These are phyloP conservation scores for Colletes gigas DNA, from an alignment of 1,140 invertebrate species.

Conservation along the genomic window DNA sequence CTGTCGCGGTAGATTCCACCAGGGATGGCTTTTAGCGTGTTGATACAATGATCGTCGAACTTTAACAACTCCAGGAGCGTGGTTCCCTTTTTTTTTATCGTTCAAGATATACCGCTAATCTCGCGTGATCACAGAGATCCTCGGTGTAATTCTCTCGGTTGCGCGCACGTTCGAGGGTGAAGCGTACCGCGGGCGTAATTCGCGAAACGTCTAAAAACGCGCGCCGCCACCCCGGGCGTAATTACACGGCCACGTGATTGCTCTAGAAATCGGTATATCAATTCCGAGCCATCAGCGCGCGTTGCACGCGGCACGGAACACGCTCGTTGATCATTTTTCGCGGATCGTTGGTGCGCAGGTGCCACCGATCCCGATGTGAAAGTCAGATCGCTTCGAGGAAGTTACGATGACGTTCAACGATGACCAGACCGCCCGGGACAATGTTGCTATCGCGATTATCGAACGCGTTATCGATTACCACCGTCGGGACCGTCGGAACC, in stretches of 20 bases:
- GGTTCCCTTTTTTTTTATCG: too few species aligned
- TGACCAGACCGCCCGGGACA: conserved; percentile 34
- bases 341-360: conserved; percentile 43
- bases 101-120: too few species aligned
- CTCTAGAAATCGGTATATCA: conserved; percentile 25
- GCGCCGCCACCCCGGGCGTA: neutral
- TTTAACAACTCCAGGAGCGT: too few species aligned
- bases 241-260: neutral
- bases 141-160: neutral
- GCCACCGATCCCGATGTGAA: conserved; percentile 32
- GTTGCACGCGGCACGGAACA: neutral
- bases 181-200: neutral
- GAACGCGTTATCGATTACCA: conserved; percentile 35
- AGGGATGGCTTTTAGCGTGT: too few species aligned
- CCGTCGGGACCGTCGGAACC: neutral
- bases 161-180: neutral
- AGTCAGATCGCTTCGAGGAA: conserved; percentile 50
- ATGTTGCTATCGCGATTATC: conserved; percentile 36
- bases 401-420: conserved; percentile 15
- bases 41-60: too few species aligned
- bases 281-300: neutral
- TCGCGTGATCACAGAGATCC: conserved; percentile 16
- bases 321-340: neutral
- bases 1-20: too few species aligned
- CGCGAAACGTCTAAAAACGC: neutral